Percentiles rank a stretch among this genome's conserved stretches.
These are phyloP conservation scores for Crocallis elinguaria DNA, from an alignment of 2,888 invertebrate genomes.

Conservation along the genomic window DNA sequence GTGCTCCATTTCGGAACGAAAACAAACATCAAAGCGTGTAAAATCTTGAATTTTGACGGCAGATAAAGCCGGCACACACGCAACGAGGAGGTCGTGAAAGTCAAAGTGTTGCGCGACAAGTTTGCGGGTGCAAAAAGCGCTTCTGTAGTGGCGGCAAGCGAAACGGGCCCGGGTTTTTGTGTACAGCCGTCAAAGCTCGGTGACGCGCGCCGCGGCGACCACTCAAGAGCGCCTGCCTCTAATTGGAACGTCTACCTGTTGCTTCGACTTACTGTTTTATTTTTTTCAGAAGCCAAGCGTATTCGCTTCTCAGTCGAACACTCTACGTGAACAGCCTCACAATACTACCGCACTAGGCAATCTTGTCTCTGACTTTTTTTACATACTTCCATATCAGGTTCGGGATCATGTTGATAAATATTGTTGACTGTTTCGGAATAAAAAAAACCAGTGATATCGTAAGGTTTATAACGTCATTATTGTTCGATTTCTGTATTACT, in stretches of 20 bases:
- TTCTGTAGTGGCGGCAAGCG: constrained; percentile 69
- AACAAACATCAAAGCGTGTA: constrained; percentile 33
- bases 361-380: constrained; percentile 39
- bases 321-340: constrained; percentile 69
- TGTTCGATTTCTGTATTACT: background rate
- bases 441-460: constrained; percentile 12
- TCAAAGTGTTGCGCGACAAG: constrained; percentile 72
- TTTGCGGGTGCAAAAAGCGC: constrained; percentile 68
- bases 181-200: constrained; percentile 70
- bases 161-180: constrained; percentile 77
- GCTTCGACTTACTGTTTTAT: constrained; percentile 72
- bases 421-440: constrained; percentile 12
- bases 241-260: constrained; percentile 84
- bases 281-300: constrained; percentile 56
- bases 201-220: constrained; percentile 73
- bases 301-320: constrained; percentile 63
- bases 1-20: constrained; percentile 7
- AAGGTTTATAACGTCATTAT: constrained; percentile 15
- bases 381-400: constrained; percentile 10
- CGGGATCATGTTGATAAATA: constrained; percentile 27
- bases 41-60: constrained; percentile 31
- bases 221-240: constrained; percentile 74
- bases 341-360: constrained; percentile 57
- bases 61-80: constrained; percentile 41
- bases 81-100: constrained; percentile 65